phyloP scores from a whole-genome alignment of 2,113 vertebrate species.

The Ciconia boyciana region DNA sequence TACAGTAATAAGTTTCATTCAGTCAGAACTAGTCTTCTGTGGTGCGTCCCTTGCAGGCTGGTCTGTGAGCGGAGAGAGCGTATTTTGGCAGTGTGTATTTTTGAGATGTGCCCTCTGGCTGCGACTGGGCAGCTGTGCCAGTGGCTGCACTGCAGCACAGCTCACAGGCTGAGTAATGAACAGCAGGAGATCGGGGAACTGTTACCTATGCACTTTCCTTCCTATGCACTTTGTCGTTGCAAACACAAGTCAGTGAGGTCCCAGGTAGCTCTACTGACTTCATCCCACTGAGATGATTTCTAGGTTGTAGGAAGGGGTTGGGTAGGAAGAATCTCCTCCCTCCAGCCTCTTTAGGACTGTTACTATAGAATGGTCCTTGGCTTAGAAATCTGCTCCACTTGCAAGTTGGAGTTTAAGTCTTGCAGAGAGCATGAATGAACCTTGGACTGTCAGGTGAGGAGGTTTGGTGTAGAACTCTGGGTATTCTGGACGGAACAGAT shows the following conservation, averaged over 20 bases:
- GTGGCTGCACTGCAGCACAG: not conserved
- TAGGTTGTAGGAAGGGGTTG: not conserved
- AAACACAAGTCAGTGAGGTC: accelerated
- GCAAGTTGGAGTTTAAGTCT: not conserved
- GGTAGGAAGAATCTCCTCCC: not conserved
- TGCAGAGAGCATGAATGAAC: not conserved
- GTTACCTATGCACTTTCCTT: not conserved
- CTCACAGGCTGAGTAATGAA: not conserved
- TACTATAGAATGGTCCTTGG: not conserved
- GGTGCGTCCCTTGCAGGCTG: accelerated
- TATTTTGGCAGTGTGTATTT: not conserved
- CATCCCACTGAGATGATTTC: not conserved
- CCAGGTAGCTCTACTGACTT: not conserved
- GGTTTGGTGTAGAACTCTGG: not conserved
- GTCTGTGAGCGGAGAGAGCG: not conserved
- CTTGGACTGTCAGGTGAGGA: not conserved
- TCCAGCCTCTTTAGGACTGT: not conserved
- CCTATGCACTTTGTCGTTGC: not conserved
- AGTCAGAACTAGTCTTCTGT: not conserved
- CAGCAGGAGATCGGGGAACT: not conserved
- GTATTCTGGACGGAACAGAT: accelerated
- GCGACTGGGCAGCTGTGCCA: not conserved
- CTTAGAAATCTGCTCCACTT: not conserved
- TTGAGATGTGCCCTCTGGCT: not conserved
- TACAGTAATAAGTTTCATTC: not conserved